phyloP scores from a whole-genome alignment of 1,140 invertebrate genomes.

The Platorchestia sp. region DNA sequence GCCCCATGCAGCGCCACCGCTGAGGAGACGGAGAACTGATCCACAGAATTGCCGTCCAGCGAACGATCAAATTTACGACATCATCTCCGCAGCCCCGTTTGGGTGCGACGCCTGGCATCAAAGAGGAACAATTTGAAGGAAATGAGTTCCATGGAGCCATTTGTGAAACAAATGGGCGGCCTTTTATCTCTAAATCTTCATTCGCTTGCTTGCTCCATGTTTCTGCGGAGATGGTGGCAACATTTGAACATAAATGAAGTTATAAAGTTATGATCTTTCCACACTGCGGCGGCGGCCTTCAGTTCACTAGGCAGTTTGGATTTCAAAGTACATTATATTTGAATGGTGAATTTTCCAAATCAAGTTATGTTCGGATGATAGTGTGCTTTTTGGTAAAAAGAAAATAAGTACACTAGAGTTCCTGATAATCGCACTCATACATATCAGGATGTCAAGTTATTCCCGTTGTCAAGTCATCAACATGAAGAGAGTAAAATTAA shows the following conservation, averaged over 20 bases:
- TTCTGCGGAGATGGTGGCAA: not conserved
- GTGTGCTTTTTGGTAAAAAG: not conserved
- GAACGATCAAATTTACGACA: not conserved
- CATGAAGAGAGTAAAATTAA: too few species aligned
- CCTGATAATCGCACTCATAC: too few species aligned
- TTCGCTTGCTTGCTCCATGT: not conserved
- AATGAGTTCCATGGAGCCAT: not conserved
- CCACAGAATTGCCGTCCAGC: not conserved
- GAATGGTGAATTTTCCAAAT: not conserved
- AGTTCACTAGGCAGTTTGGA: not conserved
- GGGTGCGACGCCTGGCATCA: not conserved
- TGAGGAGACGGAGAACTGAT: not conserved
- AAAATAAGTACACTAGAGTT: too few species aligned
- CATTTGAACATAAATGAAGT: not conserved
- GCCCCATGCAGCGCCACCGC: too few species aligned
- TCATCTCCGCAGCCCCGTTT: not conserved
- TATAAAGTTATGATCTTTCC: not conserved
- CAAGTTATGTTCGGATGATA: not conserved
- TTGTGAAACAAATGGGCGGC: not conserved
- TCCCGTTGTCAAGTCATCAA: too few species aligned
- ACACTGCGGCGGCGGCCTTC: not conserved
- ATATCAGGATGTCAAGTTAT: too few species aligned
- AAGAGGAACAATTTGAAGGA: not conserved
- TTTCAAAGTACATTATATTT: not conserved
- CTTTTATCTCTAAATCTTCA: conserved; percentile 10